Evolutionary conservation across 2,888 invertebrate genomes (phyloP), one percentile per base, ranked within the genome.

Genomic region (Pristionchus maxplancki): DNA sequence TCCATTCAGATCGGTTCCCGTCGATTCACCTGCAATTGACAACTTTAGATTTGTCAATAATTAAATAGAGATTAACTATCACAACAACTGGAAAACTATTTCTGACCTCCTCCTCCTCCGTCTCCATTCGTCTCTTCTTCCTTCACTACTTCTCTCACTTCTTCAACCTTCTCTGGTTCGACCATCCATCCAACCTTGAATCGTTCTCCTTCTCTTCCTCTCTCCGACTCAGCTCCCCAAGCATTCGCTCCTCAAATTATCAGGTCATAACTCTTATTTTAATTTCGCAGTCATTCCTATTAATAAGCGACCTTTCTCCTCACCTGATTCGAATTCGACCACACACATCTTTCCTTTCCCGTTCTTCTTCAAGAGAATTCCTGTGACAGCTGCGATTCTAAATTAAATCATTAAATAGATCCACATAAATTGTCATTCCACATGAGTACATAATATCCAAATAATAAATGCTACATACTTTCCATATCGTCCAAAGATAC

Each of bases 281-380:
- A 87, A 13, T 53, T 40, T 48, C n/a, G 44, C 64, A 17, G n/a
- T 74, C 50, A 6, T 31, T 44, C 50, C 50, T 28, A n/a, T 5
- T 20, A 40, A 74, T 40, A 74, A 40, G 40, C 24, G 40, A 74
- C n/a, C n/a, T n/a, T n/a, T n/a, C n/a, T 71, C 6, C 81, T 48
- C 15, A 85, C 87, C 87, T 9, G 87, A 37, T 71, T 87, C 87
- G 31, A 74, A 87, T n/a, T 87, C 87, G n/a, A 87, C 74, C 17
- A 74, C 71, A 34, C 87, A 71, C 87, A 74, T 71, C 50, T 87
- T 87, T 28, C 87, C 87, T 28, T 83, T 83, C 11, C 74, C 74
- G 9, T 67, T 87, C 50, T 50, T 50, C 87, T 64, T 85, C 44
- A 64, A 62, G 15, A 85, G 9, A 8, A 64, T 64, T 28, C 85